These are phyloP conservation scores for Sebastes goodei DNA, from an alignment of 2,797 vertebrate species.

Conservation along the genomic window DNA sequence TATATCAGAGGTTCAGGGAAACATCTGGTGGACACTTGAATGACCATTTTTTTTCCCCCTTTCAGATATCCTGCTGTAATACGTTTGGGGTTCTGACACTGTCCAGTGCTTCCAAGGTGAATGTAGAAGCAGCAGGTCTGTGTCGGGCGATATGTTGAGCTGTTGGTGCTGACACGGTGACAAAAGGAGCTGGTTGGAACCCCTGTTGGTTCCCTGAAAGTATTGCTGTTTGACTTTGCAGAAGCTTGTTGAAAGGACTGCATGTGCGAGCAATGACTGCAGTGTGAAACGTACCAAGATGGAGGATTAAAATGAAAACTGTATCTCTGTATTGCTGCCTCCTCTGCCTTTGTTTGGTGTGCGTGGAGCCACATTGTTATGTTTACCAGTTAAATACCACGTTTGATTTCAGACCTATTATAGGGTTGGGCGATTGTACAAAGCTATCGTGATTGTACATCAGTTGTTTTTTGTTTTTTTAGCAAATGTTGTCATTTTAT, in stretches of 20 bases:
- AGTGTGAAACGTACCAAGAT: slow-evolving; percentile 13
- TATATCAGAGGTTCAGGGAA: slow-evolving; percentile 56
- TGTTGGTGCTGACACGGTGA: slow-evolving; percentile 52
- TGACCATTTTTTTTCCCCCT: slow-evolving; percentile 21
- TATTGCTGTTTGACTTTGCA: slow-evolving; percentile 17
- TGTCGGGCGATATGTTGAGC: slow-evolving; percentile 36
- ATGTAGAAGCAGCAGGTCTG: slow-evolving; percentile 55
- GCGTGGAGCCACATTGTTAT: slow-evolving; percentile 15
- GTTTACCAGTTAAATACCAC: slow-evolving; percentile 39
- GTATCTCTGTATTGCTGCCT: not conserved
- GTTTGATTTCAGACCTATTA: slow-evolving; percentile 33
- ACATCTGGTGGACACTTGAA: slow-evolving; percentile 66
- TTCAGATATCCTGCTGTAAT: slow-evolving; percentile 26
- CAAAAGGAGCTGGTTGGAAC: slow-evolving; percentile 43
- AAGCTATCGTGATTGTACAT: not conserved
- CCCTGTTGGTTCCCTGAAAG: slow-evolving; percentile 35
- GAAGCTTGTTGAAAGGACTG: slow-evolving; percentile 22
- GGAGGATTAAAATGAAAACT: not conserved
- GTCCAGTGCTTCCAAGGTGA: slow-evolving; percentile 38
- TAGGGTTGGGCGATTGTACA: not conserved
- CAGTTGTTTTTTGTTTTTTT: not conserved
- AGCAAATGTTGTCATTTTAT: not conserved
- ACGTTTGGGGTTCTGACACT: slow-evolving; percentile 15
- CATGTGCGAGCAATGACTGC: slow-evolving; percentile 13
- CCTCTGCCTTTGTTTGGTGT: not conserved